Evolutionary conservation across 2,888 invertebrate genomes (phyloP), one percentile per base, ranked within the genome.

Genomic region (Poecilus cupreus): DNA sequence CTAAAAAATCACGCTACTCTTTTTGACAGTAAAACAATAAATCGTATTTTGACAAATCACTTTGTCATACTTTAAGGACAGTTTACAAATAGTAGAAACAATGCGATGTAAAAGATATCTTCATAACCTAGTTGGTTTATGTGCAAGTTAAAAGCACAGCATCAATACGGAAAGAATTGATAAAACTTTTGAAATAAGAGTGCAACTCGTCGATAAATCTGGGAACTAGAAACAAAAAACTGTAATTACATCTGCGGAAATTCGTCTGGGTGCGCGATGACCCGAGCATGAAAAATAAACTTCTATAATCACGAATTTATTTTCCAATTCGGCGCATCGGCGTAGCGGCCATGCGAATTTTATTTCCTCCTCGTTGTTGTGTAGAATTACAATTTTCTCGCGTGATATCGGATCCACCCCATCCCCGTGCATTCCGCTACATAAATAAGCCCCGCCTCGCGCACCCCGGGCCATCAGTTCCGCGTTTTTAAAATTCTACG

Each of bases 401-500:
- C 32, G 74, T 8, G 32, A 74, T 74, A 74, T 26, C 49, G 74
- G 46, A 74, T 46, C 49, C 46, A 20, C 24, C 18, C 6, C 24
- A 13, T 49, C 26, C 22, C 76, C 39, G 37, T 77, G 60, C 39
- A 77, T 77, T 77, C 77, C 77, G 39, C 77, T 77, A 77, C 77
- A 77, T 77, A 77, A 77, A 77, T 77, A 77, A 77, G 20, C 24
- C 24, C 24, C 22, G 24, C 60, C 60, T n/a, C 60, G 24, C 60
- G 24, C n/a, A 24, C 46, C 37, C 18, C 18, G 18, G 68, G 13
- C 68, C 54, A 75, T 54, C 75, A 75, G 24, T 75, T 54, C 26
- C 11, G 22, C 51, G 51, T 78, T 78, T 78, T 78, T 78, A 78
- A 68, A 64, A 78, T 78, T 78, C 78, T 49, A 24, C 24, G 64